Conservation (phyloP, 2,113 vertebrate species). For the Ariopsis seemanni region DNA sequence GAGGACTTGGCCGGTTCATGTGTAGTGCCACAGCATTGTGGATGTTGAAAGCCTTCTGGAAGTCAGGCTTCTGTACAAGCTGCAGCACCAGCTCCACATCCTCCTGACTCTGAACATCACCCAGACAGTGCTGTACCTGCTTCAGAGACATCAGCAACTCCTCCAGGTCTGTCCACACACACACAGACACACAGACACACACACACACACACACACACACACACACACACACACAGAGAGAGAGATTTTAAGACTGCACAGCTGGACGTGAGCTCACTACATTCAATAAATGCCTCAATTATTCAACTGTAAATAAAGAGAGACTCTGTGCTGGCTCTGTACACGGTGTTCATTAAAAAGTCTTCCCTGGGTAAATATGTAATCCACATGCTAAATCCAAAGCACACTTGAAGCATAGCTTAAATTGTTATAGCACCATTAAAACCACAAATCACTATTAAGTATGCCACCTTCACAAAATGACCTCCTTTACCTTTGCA, state of each 20-base stretch:
- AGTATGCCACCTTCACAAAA: neutral
- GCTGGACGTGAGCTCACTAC: neutral
- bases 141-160: slow-evolving; percentile 93
- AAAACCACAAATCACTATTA: neutral
- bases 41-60: slow-evolving; percentile 94
- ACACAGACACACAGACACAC: slow-evolving; percentile 1
- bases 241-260: neutral
- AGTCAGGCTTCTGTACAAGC: slow-evolving; percentile 92
- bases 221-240: neutral
- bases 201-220: neutral
- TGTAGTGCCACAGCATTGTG: slow-evolving; percentile 90
- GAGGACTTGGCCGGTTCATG: slow-evolving; percentile 94
- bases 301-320: slow-evolving; percentile 12
- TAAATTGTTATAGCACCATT: neutral
- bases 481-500: neutral
- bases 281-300: slow-evolving; percentile 37
- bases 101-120: slow-evolving; percentile 93
- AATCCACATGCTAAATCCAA: neutral
- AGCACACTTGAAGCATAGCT: neutral
- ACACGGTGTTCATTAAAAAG: slow-evolving; percentile 22
- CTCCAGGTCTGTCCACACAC: slow-evolving; percentile 82
- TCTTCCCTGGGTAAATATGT: neutral
- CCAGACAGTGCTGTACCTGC: slow-evolving; percentile 87
- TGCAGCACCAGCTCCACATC: slow-evolving; percentile 90
- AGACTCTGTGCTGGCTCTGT: neutral